These are phyloP conservation scores for Aleadryas rufinucha DNA, from an alignment of 2,113 vertebrate species.

Conservation along the genomic window DNA sequence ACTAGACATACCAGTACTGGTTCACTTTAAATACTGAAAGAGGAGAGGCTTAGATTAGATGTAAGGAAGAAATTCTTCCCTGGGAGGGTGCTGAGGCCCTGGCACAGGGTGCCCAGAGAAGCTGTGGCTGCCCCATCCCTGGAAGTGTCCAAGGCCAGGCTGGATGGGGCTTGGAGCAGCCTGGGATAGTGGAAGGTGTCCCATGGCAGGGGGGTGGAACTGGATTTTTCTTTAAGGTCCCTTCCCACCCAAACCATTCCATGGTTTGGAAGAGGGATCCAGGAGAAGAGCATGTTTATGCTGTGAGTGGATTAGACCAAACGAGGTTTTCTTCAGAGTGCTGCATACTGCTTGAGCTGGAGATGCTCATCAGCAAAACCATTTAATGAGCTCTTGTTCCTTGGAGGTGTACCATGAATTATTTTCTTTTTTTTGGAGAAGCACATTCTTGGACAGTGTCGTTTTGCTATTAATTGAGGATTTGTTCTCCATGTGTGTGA, in stretches of 20 bases:
- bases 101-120: not conserved
- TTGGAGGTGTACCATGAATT: not conserved
- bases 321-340: not conserved
- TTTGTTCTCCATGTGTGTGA: not conserved
- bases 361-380: not conserved
- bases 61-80: not conserved
- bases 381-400: not conserved
- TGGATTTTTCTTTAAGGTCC: not conserved
- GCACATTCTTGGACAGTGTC: fast-evolving
- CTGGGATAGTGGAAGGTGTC: not conserved
- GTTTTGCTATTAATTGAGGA: not conserved
- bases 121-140: not conserved
- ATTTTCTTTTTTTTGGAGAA: not conserved
- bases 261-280: not conserved
- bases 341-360: not conserved
- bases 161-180: not conserved
- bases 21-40: not conserved
- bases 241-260: not conserved
- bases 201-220: not conserved
- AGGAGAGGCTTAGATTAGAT: not conserved
- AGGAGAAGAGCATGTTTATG: not conserved
- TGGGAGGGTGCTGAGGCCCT: not conserved
- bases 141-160: not conserved
- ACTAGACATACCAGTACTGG: not conserved
- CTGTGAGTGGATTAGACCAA: not conserved